Conservation (phyloP, 2,113 vertebrate genomes). For the Notothenia coriiceps region DNA sequence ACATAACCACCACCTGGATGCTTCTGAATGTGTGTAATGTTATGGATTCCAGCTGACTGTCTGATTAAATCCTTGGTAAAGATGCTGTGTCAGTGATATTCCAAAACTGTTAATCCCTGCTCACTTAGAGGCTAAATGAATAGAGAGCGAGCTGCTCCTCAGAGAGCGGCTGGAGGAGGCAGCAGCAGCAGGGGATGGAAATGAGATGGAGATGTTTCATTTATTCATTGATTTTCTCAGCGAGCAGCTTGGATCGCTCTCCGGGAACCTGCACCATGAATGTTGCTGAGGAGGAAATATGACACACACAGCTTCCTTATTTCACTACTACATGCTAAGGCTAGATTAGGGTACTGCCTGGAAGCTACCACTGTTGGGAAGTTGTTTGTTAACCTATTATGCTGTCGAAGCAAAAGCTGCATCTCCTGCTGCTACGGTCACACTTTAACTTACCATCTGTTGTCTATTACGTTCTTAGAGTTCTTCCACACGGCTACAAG, state of each 20-base stretch:
- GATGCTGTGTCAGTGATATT: conserved; percentile 23
- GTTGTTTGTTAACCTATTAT: neutral
- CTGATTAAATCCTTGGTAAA: conserved; percentile 7
- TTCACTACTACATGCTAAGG: neutral
- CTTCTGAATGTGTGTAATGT: neutral
- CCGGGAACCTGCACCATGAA: conserved; percentile 13
- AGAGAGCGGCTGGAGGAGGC: conserved; percentile 34
- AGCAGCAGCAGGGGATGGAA: conserved; percentile 41
- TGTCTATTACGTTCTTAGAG: neutral
- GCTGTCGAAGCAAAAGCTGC: neutral
- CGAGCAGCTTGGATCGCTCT: conserved; percentile 31
- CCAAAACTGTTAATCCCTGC: conserved; percentile 24
- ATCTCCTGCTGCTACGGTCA: no score
- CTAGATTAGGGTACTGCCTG: neutral
- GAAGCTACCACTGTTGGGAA: neutral
- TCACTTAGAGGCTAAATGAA: conserved; percentile 46
- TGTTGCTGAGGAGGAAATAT: conserved; percentile 10
- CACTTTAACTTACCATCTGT: neutral
- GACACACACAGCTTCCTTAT: conserved; percentile 14
- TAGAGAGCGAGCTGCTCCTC: conserved; percentile 40
- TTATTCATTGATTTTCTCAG: conserved; percentile 48
- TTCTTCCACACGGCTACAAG: neutral
- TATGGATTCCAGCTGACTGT: neutral
- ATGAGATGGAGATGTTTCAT: conserved; percentile 46
- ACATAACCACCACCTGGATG: neutral